Conservation (phyloP, 2,888 invertebrate genomes). For the Oscheius myriophilus region DNA sequence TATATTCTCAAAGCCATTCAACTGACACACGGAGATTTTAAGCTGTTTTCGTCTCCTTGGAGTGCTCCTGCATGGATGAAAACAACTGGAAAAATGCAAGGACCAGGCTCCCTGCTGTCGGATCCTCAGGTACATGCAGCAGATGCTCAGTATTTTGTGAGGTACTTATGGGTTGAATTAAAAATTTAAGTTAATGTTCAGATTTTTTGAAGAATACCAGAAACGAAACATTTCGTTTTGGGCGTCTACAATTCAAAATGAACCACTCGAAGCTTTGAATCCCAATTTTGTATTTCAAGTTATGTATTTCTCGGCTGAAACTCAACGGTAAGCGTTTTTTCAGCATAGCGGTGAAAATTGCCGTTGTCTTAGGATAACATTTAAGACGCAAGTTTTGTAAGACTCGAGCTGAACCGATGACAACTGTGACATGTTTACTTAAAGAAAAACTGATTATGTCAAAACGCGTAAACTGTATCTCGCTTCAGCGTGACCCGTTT, state of each 20-base stretch:
- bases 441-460: too few species aligned
- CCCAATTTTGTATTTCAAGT: constrained; percentile 78
- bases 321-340: constrained; percentile 39
- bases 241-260: constrained; percentile 83
- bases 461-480: too few species aligned
- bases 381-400: too few species aligned
- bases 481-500: too few species aligned
- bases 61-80: constrained; percentile 77
- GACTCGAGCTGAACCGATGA: too few species aligned
- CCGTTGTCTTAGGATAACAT: too few species aligned
- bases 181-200: constrained; percentile 64
- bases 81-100: constrained; percentile 72
- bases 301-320: constrained; percentile 76
- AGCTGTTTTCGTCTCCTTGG: constrained; percentile 75
- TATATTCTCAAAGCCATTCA: constrained; percentile 49
- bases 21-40: constrained; percentile 52
- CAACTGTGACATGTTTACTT: too few species aligned
- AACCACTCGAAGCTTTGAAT: constrained; percentile 77
- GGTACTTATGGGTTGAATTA: constrained; percentile 65
- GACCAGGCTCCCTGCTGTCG: constrained; percentile 38
- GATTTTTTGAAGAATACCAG: constrained; percentile 82
- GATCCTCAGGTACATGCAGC: constrained; percentile 35
- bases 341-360: too few species aligned
- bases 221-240: constrained; percentile 77
- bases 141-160: constrained; percentile 82